These are phyloP conservation scores for Rhaphigaster nebulosa DNA, from an alignment of 2,888 invertebrate species.

Conservation along the genomic window DNA sequence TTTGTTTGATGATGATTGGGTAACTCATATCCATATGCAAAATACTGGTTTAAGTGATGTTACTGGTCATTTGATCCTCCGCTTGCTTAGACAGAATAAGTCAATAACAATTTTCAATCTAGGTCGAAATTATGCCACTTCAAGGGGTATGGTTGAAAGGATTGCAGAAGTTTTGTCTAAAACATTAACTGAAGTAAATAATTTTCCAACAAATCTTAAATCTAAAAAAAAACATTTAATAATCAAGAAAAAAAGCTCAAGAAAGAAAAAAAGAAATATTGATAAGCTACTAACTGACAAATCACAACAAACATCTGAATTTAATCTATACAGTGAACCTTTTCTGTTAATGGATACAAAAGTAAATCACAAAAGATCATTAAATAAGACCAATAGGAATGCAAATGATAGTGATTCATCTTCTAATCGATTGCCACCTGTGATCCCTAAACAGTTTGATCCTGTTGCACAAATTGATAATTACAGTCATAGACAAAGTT, in stretches of 20 bases:
- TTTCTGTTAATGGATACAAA: background rate
- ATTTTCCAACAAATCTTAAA: background rate
- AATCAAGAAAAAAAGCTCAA: background rate
- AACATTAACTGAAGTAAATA: background rate
- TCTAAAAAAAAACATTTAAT: background rate
- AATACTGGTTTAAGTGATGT: conserved; percentile 39
- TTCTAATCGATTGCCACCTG: background rate
- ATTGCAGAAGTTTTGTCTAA: background rate
- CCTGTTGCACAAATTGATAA: background rate
- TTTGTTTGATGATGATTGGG: conserved; percentile 29
- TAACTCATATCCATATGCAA: conserved; percentile 46
- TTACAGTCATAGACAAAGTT: background rate
- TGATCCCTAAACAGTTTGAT: background rate
- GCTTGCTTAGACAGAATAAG: background rate
- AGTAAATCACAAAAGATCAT: background rate
- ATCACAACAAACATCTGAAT: background rate
- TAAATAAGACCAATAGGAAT: background rate
- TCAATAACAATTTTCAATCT: conserved; percentile 1
- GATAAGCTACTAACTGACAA: background rate
- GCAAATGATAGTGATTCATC: background rate
- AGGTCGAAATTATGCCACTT: background rate
- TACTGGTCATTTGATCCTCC: conserved; percentile 12
- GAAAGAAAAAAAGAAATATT: background rate
- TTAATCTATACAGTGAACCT: background rate
- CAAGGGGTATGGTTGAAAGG: background rate